These are phyloP conservation scores for Hanleya hanleyi DNA, from an alignment of 2,888 invertebrate species.

Conservation along the genomic window DNA sequence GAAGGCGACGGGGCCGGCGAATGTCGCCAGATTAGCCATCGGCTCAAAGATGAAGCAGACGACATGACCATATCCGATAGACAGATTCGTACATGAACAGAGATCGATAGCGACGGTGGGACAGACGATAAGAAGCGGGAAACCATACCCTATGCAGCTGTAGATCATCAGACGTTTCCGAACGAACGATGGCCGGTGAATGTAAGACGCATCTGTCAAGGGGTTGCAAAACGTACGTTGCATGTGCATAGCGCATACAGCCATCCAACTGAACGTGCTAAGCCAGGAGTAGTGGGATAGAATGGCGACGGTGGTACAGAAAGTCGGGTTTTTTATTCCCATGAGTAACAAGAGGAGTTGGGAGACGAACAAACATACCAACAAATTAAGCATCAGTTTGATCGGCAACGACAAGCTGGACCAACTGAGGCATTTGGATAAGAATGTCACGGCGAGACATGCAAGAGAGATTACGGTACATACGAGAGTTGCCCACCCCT, in stretches of 20 bases:
- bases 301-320: neutral
- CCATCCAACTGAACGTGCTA: neutral
- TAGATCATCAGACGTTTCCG: neutral
- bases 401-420: neutral
- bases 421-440: neutral
- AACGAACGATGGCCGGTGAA: neutral
- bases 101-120: neutral
- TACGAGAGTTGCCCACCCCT: neutral
- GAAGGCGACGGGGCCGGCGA: neutral
- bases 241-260: neutral
- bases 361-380: neutral
- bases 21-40: neutral
- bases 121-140: neutral
- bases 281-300: neutral
- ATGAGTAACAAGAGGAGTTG: neutral
- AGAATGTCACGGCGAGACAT: neutral
- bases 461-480: neutral
- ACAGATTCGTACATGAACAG: neutral
- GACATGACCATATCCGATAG: neutral
- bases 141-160: neutral
- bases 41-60: neutral
- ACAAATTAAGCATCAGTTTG: neutral
- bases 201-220: neutral
- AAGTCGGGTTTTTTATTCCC: neutral
- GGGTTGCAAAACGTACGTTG: neutral